phyloP scores from a whole-genome alignment of 2,888 invertebrate species.

The Caenorhabditis drosophilae region DNA sequence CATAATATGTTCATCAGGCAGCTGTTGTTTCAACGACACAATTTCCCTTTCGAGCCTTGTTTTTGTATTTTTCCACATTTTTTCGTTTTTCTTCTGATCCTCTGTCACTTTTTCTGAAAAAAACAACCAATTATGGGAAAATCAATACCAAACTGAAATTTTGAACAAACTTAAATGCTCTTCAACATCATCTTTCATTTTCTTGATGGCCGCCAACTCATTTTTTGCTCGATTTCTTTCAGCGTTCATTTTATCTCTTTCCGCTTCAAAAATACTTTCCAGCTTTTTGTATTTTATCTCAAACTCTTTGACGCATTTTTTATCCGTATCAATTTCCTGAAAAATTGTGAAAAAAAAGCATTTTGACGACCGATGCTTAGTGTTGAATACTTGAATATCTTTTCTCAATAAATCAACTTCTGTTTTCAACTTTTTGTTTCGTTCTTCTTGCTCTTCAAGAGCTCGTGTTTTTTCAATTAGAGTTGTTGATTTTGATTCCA shows the following conservation, averaged over 20 bases:
- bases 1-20: slow-evolving; percentile 35
- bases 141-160: not conserved
- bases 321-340: slow-evolving; percentile 65
- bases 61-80: slow-evolving; percentile 42
- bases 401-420: slow-evolving; percentile 38
- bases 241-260: slow-evolving; percentile 60
- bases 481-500: slow-evolving; percentile 48
- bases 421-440: slow-evolving; percentile 27
- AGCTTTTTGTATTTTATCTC: slow-evolving; percentile 68
- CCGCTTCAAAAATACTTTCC: slow-evolving; percentile 66
- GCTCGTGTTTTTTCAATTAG: slow-evolving; percentile 59
- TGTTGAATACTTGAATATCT: slow-evolving; percentile 38
- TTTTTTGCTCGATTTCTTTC: slow-evolving; percentile 64
- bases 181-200: slow-evolving; percentile 62
- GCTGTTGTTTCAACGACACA: slow-evolving; percentile 43
- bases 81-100: slow-evolving; percentile 45
- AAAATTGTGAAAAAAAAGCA: no score
- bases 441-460: slow-evolving; percentile 55
- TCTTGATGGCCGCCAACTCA: slow-evolving; percentile 59
- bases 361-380: no score
- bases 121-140: not conserved
- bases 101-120: slow-evolving; percentile 43
- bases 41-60: slow-evolving; percentile 49
- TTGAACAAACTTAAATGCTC: slow-evolving; percentile 48
- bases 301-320: slow-evolving; percentile 61